Evolutionary conservation across 2,113 vertebrate species (phyloP).

Genomic region (Caranx melampygus): DNA sequence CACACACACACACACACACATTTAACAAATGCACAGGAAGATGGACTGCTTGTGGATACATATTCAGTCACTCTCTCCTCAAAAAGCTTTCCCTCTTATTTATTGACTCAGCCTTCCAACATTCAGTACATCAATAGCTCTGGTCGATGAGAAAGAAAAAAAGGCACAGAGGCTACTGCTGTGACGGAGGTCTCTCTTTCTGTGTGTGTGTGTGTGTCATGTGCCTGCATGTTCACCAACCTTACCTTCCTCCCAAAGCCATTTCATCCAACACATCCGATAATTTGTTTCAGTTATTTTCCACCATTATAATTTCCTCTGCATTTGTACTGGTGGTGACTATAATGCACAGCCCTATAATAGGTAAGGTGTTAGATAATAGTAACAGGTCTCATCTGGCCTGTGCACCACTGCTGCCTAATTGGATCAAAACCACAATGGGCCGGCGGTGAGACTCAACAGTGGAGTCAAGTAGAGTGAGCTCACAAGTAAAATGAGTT

Average conservation of each 20-base stretch:
- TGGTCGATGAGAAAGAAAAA: constrained; percentile 68
- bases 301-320: constrained; percentile 43
- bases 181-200: constrained; percentile 20
- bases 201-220: constrained; percentile 5
- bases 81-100: constrained; percentile 74
- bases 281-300: constrained; percentile 62
- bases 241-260: constrained; percentile 29
- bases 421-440: constrained; percentile 59
- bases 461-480: constrained; percentile 32
- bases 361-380: constrained; percentile 43
- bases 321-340: constrained; percentile 28
- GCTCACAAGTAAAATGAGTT: constrained; percentile 57
- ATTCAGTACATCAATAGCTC: constrained; percentile 67
- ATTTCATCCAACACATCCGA: constrained; percentile 47
- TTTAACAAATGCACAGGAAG: constrained; percentile 26
- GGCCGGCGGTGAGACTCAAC: constrained; percentile 11
- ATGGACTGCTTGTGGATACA: constrained; percentile 44
- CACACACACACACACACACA: neutral
- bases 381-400: constrained; percentile 48
- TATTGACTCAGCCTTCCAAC: constrained; percentile 72
- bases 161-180: constrained; percentile 56
- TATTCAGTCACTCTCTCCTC: constrained; percentile 51
- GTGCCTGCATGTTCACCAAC: constrained; percentile 7
- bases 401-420: constrained; percentile 29
- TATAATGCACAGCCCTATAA: constrained; percentile 23